phyloP scores from a whole-genome alignment of 2,113 vertebrate species.

The Neogale vison region DNA sequence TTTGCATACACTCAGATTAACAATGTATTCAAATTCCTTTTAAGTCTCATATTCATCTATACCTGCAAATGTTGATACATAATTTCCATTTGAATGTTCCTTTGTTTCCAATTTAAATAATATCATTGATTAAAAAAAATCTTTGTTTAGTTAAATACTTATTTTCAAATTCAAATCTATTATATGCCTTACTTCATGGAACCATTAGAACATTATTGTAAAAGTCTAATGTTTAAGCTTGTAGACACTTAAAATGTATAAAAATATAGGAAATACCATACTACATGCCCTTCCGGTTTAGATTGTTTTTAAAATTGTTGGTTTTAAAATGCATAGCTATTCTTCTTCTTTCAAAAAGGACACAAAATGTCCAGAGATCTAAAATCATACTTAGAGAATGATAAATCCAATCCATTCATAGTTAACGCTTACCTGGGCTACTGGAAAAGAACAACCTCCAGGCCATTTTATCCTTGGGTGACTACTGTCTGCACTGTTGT shows the following conservation, averaged over 20 bases:
- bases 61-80: neutral
- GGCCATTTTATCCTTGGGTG: neutral
- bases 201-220: slow-evolving; percentile 12
- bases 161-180: neutral
- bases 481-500: neutral
- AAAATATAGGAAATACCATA: neutral
- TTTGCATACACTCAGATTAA: neutral
- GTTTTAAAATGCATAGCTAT: neutral
- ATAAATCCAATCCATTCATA: neutral
- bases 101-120: slow-evolving; percentile 45
- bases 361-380: neutral
- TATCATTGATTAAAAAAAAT: neutral
- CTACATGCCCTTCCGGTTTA: neutral
- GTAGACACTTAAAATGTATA: neutral
- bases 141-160: neutral
- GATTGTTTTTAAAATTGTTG: neutral
- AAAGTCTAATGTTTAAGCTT: neutral
- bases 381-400: neutral
- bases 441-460: neutral
- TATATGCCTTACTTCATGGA: neutral
- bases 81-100: slow-evolving; percentile 18
- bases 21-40: neutral
- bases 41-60: neutral
- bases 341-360: neutral
- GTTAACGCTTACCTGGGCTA: neutral